These are phyloP conservation scores for Tetramorium bicarinatum DNA, from an alignment of 2,888 invertebrate genomes.

Conservation along the genomic window DNA sequence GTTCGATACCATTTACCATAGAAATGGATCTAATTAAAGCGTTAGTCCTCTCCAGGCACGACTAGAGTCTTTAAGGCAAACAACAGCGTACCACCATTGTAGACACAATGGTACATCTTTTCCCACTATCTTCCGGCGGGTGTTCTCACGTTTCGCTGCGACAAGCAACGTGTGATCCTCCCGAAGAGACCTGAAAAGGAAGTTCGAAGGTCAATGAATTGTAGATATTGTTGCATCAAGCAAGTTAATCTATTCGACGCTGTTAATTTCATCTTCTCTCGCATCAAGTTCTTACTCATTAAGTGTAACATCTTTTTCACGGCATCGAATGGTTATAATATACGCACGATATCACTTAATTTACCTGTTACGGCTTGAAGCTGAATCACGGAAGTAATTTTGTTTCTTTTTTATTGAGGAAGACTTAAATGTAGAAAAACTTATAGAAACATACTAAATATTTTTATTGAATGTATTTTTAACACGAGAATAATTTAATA, in stretches of 20 bases:
- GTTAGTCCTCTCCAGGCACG: conserved; percentile 75
- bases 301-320: conserved; percentile 21
- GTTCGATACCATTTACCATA: conserved; percentile 79
- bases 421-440: not conserved
- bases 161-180: conserved; percentile 57
- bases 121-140: conserved; percentile 79
- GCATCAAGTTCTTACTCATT: conserved; percentile 12
- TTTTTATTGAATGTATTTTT: conserved; percentile 21
- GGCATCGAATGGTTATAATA: not conserved
- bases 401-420: not conserved
- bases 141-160: conserved; percentile 71
- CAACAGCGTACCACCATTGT: conserved; percentile 48
- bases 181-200: conserved; percentile 39
- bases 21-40: conserved; percentile 81
- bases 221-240: conserved; percentile 48
- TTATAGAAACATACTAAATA: not conserved
- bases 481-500: not conserved
- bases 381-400: not conserved
- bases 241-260: conserved; percentile 25
- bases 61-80: conserved; percentile 58
- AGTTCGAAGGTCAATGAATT: conserved; percentile 50
- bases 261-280: conserved; percentile 21
- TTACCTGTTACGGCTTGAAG: conserved; percentile 1
- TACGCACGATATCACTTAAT: conserved; percentile 29
- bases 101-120: conserved; percentile 79